Base-by-base conservation (phyloP, 2,797 vertebrate genomes). In the Buphagus erythrorhynchus region DNA sequence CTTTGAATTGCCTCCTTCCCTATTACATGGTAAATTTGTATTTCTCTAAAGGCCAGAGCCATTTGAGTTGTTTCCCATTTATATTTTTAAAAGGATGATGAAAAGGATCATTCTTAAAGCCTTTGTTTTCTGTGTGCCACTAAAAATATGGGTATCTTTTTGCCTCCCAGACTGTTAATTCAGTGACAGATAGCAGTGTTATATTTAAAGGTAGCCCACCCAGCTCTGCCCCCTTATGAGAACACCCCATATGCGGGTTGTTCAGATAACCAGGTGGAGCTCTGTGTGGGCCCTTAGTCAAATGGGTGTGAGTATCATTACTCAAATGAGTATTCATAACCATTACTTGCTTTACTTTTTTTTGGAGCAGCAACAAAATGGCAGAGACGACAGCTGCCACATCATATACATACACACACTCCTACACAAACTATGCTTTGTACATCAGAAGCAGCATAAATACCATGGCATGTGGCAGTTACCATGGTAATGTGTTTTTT, bases 361-460 rank as follows among this genome's bases (percentile, higher is more conserved):
- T 97, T 94, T 97, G 94, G 96, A 97, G 94, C 96, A 97, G 97
- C 97, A 98, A 98, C 98, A 98, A 98, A 98, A 98, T 98, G 98
- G 98, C 98, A 98, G 98, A 97, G 98, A 98, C 94, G 97, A 98
- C 98, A 98, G 98, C 98, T 98, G 98, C 97, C 97, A 97, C 97
- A 98, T 98, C 97, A 98, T 98, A 97, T 96, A 98, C 98, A 98
- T 97, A 98, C 98, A 98, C 97, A 98, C 97, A 98, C 97, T 98
- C 97, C 98, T 97, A 98, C 98, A 98, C 98, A 98, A 98, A 97
- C 98, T 97, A 97, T 95, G 98, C 97, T 98, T 98, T 98, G 97
- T 98, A 98, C 98, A 98, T 98, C 98, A 98, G 97, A 98, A 98
- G 97, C 97, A 97, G 97, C 97, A 98, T 98, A 98, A 98, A 98